A percentile compares a stretch with the other conserved stretches of the same genome.
phyloP scores from a whole-genome alignment of 2,797 vertebrate species.

The Myiothlypis coronata region DNA sequence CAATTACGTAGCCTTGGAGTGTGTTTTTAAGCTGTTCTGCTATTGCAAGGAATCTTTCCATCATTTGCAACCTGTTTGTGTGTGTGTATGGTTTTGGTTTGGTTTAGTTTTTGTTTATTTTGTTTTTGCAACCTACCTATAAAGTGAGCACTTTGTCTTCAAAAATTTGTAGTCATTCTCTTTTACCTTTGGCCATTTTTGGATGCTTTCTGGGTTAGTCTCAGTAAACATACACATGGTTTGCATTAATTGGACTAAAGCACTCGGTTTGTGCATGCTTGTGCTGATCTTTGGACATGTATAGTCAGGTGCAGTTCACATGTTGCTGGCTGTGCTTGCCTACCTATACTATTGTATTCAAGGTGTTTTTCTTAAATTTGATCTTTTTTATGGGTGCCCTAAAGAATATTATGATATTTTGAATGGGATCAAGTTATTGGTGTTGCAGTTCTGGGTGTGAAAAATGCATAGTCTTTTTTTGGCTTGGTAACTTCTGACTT shows the following conservation, averaged over 20 bases:
- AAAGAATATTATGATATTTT: not conserved
- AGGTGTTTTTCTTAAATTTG: not conserved
- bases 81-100: not conserved
- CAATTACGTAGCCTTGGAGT: not conserved
- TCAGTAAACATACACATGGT: not conserved
- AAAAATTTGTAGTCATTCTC: not conserved
- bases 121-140: not conserved
- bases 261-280: not conserved
- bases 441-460: not conserved
- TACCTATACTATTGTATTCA: not conserved
- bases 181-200: not conserved
- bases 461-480: not conserved
- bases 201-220: not conserved
- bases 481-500: not conserved
- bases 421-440: not conserved
- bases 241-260: not conserved
- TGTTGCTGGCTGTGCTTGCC: not conserved
- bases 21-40: not conserved
- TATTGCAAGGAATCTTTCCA: not conserved
- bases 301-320: not conserved
- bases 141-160: not conserved
- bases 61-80: not conserved
- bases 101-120: rapidly evolving
- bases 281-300: not conserved
- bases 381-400: not conserved